Percentiles rank a stretch among this genome's conserved stretches.
phyloP scores from a whole-genome alignment of 2,797 vertebrate species.

The Vultur gryphus region DNA sequence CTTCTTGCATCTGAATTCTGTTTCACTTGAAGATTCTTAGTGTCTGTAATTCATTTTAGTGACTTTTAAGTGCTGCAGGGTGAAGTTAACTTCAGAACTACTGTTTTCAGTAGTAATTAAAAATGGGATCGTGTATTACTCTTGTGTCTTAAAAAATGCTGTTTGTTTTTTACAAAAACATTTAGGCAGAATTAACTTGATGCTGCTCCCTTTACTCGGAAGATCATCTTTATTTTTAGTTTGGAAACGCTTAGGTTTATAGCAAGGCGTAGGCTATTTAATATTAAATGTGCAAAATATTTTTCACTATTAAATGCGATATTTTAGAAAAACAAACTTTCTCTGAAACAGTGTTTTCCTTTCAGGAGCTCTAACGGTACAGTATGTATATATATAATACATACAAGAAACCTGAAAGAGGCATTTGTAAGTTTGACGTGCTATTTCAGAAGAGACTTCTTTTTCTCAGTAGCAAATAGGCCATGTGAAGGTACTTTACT shows the following conservation, averaged over 20 bases:
- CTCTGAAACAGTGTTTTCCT: background rate
- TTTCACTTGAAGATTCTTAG: background rate
- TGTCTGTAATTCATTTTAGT: background rate
- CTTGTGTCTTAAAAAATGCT: background rate
- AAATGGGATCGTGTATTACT: background rate
- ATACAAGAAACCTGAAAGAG: background rate
- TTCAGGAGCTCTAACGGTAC: background rate
- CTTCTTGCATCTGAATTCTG: background rate
- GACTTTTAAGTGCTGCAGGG: background rate
- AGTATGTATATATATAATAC: background rate
- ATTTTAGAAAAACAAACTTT: constrained; percentile 14
- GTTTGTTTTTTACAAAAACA: background rate
- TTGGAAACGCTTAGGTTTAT: background rate
- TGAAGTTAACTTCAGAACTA: background rate
- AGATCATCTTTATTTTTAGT: background rate
- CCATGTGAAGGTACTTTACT: background rate
- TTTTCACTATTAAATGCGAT: background rate
- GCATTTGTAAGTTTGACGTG: background rate
- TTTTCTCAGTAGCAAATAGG: background rate
- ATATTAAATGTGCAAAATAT: background rate
- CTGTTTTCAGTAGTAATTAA: background rate
- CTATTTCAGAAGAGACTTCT: background rate
- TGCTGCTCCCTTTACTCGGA: background rate
- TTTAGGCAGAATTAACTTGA: background rate
- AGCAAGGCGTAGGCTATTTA: background rate